Base-by-base conservation (phyloP, 2,797 vertebrate species). In the Allobates femoralis region DNA sequence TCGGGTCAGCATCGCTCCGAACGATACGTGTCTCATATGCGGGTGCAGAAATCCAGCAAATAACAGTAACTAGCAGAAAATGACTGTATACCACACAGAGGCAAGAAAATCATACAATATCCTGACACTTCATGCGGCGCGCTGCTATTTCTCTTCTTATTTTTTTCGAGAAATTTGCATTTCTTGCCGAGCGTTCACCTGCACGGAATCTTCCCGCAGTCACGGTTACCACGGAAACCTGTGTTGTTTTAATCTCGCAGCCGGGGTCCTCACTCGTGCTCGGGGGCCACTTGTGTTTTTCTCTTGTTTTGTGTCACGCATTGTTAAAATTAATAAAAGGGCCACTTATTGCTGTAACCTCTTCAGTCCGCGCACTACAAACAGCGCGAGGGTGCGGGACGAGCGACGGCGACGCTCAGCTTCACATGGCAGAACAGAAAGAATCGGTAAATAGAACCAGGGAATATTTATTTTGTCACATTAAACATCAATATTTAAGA, bases 211-310 rank as follows among this genome's bases (percentile, higher is more conserved):
- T 51, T 41, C 58, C 46, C 53, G 41, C 71, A 77, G 74, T 58
- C 62, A 12, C 41, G 12, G 71, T 86, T 69, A 67, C 85, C 79
- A 66, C 81, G 60, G 85, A 51, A 86, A 86, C 85, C n/a, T 18
- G n/a, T 41, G 71, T 86, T 55, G 71, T 82, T 74, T 81, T 77
- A 67, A 82, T 86, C 71, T 64, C 58, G 23, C 58, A 58, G 30
- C 69, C 14, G 26, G 58, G 30, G 60, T 30, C 50, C 66, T 41
- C 16, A 19, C 41, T 66, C 28, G 67, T 53, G 74, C 75, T 78
- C 15, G 55, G 77, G 84, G 64, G 37, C 7, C 67, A 19, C 55
- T 62, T 60, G 64, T 60, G 37, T 73, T 41, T 73, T 30, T 28
- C 62, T 46, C 55, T 50, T 74, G 76, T 80, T 85, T 62, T 50